A percentile compares a stretch with the other conserved stretches of the same genome.
Conservation (phyloP, 2,797 vertebrate species). For the Poecilia picta region DNA sequence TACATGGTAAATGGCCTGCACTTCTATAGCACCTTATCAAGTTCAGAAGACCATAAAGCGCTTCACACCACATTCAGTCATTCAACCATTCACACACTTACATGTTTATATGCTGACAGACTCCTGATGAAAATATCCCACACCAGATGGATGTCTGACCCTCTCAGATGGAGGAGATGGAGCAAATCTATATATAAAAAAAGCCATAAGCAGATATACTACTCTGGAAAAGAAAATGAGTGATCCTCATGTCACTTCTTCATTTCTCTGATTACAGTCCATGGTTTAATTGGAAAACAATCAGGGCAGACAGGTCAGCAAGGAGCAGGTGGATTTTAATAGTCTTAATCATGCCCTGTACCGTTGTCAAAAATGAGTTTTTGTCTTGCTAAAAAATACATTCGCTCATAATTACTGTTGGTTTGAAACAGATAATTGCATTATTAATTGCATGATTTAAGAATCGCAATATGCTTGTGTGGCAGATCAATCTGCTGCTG, state of each 20-base stretch:
- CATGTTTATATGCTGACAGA: conserved; percentile 1
- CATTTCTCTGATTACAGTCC: conserved; percentile 8
- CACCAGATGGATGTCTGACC: conserved; percentile 13
- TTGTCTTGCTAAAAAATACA: background rate
- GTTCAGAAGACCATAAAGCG: too few relatives aligned
- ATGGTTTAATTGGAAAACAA: conserved; percentile 10
- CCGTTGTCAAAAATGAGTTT: conserved; percentile 20
- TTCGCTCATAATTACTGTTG: conserved; percentile 6
- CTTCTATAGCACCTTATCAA: too few relatives aligned
- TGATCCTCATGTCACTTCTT: conserved; percentile 2
- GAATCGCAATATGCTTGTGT: conserved; percentile 12
- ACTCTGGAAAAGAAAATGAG: conserved; percentile 9
- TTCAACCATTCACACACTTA: too few relatives aligned
- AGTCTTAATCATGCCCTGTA: conserved; percentile 40
- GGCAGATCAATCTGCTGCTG: conserved; percentile 1
- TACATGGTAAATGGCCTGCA: background rate
- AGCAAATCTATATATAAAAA: background rate
- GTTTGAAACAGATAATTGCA: conserved; percentile 7
- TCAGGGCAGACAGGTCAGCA: conserved; percentile 17
- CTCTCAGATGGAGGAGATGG: conserved; percentile 12
- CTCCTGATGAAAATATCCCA: conserved; percentile 18
- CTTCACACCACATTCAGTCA: too few relatives aligned
- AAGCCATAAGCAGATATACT: background rate
- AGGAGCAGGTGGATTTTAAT: conserved; percentile 50
- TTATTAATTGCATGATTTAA: conserved; percentile 15